Evolutionary conservation across 2,113 vertebrate species (phyloP), one percentile per base, ranked within the genome.

Genomic region (Tonatia bakeri): DNA sequence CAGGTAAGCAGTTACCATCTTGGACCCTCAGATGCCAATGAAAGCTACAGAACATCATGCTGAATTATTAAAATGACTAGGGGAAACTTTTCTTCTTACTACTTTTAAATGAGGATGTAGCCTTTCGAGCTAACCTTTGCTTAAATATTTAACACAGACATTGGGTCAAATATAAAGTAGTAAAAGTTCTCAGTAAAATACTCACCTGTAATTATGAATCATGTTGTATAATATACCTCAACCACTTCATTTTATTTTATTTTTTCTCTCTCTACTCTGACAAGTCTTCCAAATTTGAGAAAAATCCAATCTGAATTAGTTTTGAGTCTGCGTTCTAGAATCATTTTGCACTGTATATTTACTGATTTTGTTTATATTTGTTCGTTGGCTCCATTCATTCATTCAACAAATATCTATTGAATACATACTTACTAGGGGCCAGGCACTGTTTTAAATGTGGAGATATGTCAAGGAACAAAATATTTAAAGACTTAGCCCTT

Each of bases 81-180:
- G 38, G n/a, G 24, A 93, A 86, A 0, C 24, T 91, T 80, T 90
- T 47, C 50, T 95, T 93, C 50, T 91, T 73, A 93, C 82, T 73
- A 83, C 22, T 73, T 96, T 95, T 96, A 87, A 96, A 87, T 67
- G 76, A 90, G 20, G 76, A 36, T 56, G 52, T 89, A 93, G 75
- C 24, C 94, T 96, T 96, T 86, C 20, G 54, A 93, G 28, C 52
- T 82, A 96, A 91, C 28, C 70, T 97, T 95, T 85, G 65, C 65
- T 91, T 97, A 96, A 97, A 96, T 96, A 96, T 96, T 96, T 97
- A 97, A 89, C 47, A 83, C 69, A 96, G 82, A 96, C 67, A 76
- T 67, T 50, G 82, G 64, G 80, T 94, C 82, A 95, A 80, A 97
- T 83, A 88, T 54, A 91, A 95, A 95, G 77, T 33, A 90, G 75